These are phyloP conservation scores for Callosobruchus maculatus DNA, from an alignment of 2,888 invertebrate genomes.

Conservation along the genomic window DNA sequence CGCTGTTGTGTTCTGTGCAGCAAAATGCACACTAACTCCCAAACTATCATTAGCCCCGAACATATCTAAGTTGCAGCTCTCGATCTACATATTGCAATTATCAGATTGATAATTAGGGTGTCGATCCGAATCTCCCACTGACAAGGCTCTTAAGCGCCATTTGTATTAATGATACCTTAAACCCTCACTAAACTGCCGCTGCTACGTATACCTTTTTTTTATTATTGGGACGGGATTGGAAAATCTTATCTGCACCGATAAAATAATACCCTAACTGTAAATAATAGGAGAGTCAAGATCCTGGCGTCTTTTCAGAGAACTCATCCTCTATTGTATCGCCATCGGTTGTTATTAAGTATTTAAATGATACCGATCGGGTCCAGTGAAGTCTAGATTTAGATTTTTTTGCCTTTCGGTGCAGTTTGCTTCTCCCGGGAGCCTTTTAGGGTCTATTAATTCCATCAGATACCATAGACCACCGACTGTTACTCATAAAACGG, in stretches of 20 bases:
- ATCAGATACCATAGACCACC: constrained; percentile 26
- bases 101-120: neutral
- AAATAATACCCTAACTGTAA: constrained; percentile 23
- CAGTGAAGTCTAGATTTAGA: constrained; percentile 39
- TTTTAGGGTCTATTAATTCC: constrained; percentile 20
- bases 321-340: constrained; percentile 30
- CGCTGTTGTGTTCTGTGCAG: too few relatives aligned
- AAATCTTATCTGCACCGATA: constrained; percentile 17
- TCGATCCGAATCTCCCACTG: neutral
- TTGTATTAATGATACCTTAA: neutral
- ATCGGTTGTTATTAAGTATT: constrained; percentile 42
- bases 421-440: constrained; percentile 35
- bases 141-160: neutral
- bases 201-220: neutral
- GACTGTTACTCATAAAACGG: neutral
- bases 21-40: too few relatives aligned
- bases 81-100: neutral
- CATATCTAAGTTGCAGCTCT: neutral
- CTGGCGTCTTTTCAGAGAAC: constrained; percentile 22
- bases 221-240: neutral
- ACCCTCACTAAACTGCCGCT: neutral
- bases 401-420: constrained; percentile 30
- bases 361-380: constrained; percentile 40
- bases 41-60: too few relatives aligned
- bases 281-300: constrained; percentile 21